Evolutionary conservation across 1,140 invertebrate species (phyloP), one percentile per base, ranked within the genome.

Genomic region (Cyclargus thomasi): DNA sequence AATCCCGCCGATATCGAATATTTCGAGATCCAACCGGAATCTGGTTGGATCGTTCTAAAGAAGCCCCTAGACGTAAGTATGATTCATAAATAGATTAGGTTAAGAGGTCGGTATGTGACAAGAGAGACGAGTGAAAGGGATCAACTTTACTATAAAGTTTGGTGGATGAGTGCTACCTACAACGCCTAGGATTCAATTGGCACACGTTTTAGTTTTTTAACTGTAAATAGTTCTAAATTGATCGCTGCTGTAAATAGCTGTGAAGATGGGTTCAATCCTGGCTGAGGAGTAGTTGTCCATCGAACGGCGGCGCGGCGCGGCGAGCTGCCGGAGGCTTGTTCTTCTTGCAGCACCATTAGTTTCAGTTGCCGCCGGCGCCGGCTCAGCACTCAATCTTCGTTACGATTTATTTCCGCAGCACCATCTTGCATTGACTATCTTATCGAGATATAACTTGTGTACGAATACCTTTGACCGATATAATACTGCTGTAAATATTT

Each of bases 11-110:
- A 97, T 89, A 92, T 98, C 72, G 96, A 98, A 83, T 98, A 98
- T 91, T 98, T 98, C 90, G 96, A 97, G 86, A 98, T 98, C 73
- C 97, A 98, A 91, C 96, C 96, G 73, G 97, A 98, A 86, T 98
- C 97, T 79, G 97, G 97, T 80, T 98, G 97, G 97, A 98, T 98
- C 82, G 96, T 97, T 23, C 90, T 98, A 71, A 97, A 97, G 92
- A 97, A 98, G 84, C 96, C 97, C 66, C 92, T 98, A 74, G 97
- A 98, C 94, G 97, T 98, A 96, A 98, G 97, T 97, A 87, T 86
- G 62, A 63, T 67, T 62, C 62, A 66, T 67, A 62, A 63, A 22
- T 69, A 62, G 67, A 69, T 63, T 57, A 65, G 18, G 62, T 68
- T 63, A 66, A 70, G 65, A 36, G 67, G 71, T 70, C 78, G 79